Conservation (phyloP, 2,113 vertebrate species). For the Spea multiplicata region DNA sequence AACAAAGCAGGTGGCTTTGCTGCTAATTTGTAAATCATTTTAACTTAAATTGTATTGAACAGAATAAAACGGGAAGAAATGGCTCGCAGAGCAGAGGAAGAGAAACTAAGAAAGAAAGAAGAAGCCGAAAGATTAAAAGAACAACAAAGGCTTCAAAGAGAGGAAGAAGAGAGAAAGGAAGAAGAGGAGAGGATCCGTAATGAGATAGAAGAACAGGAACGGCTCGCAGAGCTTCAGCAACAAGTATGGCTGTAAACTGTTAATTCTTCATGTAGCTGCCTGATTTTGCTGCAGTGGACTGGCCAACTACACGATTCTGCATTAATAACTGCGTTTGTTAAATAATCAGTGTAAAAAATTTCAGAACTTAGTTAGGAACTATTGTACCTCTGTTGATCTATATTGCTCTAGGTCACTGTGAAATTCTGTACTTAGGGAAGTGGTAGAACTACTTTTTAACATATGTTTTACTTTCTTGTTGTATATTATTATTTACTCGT, state of each 20-base stretch:
- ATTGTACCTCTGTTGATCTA: no score
- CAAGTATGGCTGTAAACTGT: conserved; percentile 65
- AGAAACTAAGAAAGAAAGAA: conserved; percentile 57
- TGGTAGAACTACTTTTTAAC: no score
- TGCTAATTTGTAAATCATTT: no score
- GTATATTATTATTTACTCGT: not conserved
- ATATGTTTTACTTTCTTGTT: not conserved
- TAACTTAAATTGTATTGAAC: not conserved
- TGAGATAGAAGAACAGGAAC: conserved; percentile 74
- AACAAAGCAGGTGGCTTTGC: no score
- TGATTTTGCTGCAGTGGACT: no score
- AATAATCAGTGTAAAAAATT: no score
- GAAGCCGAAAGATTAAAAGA: conserved; percentile 66
- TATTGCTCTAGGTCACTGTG: no score
- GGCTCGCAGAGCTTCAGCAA: conserved; percentile 67
- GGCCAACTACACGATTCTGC: no score
- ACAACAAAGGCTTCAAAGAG: conserved; percentile 62
- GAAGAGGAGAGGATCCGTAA: conserved; percentile 65
- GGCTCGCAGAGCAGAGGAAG: conserved; percentile 64
- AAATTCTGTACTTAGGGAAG: no score
- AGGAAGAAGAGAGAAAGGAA: conserved; percentile 64
- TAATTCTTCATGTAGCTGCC: no score
- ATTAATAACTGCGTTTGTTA: no score
- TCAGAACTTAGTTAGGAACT: no score
- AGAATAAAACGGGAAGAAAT: conserved; percentile 74